Evolutionary conservation across 2,113 vertebrate species (phyloP).

Genomic region (Synodontis membranacea): DNA sequence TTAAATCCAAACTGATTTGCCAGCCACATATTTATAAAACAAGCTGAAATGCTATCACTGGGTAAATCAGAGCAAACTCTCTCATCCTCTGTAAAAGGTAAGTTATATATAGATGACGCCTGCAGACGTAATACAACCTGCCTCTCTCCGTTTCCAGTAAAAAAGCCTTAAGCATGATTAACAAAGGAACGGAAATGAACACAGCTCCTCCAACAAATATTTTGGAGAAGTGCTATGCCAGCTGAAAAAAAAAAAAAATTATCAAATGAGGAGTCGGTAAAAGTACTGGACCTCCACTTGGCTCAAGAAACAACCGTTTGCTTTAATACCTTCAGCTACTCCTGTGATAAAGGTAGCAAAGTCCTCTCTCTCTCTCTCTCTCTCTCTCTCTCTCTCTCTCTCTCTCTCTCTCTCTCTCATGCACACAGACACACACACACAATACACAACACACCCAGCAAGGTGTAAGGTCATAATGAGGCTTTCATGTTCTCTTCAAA

Average conservation of each 20-base stretch:
- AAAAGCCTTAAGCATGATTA: background rate
- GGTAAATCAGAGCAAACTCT: background rate
- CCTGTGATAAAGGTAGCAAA: constrained; percentile 51
- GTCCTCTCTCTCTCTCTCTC: constrained; percentile 3
- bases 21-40: background rate
- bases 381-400: constrained; percentile 20
- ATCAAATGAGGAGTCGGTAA: background rate
- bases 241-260: background rate
- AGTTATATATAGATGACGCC: background rate
- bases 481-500: constrained; percentile 68
- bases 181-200: background rate
- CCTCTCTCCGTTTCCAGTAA: background rate
- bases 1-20: background rate
- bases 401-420: background rate
- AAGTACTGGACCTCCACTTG: background rate
- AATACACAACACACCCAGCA: constrained; percentile 60
- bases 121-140: background rate
- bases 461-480: constrained; percentile 56
- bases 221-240: background rate
- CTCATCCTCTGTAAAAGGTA: background rate
- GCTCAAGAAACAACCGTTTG: constrained; percentile 12
- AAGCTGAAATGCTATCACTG: too few species aligned
- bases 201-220: background rate
- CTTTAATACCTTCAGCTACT: constrained; percentile 52
- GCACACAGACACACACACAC: constrained; percentile 8